Conservation (phyloP, 2,113 vertebrate genomes). For the Chascanopsetta lugubris region DNA sequence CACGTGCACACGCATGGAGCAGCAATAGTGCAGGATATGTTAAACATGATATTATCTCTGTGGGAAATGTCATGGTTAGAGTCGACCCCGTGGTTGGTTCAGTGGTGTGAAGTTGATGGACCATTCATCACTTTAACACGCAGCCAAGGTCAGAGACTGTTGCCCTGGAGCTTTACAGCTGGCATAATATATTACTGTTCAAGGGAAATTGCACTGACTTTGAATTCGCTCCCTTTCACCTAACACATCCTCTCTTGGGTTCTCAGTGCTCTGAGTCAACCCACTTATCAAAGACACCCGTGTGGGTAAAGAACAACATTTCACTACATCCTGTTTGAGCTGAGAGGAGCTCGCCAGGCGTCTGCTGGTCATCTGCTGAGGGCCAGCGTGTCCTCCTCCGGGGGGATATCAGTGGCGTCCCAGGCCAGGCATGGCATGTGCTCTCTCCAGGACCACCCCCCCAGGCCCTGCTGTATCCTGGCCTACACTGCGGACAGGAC, state of each 20-base stretch:
- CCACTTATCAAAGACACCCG: slow-evolving; percentile 54
- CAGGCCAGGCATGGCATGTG: slow-evolving; percentile 63
- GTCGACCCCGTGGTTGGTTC: slow-evolving; percentile 42
- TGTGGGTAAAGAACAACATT: slow-evolving; percentile 57
- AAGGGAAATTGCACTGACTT: slow-evolving; percentile 60
- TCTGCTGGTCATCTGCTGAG: slow-evolving; percentile 65
- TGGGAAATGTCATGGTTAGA: slow-evolving; percentile 53
- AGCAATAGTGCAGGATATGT: slow-evolving; percentile 14
- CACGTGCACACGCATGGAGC: neutral
- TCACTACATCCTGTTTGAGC: slow-evolving; percentile 27
- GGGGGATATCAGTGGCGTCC: slow-evolving; percentile 63
- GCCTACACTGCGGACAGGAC: slow-evolving; percentile 63
- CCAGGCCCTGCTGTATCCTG: slow-evolving; percentile 59
- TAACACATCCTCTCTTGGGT: slow-evolving; percentile 35
- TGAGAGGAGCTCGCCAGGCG: slow-evolving; percentile 35
- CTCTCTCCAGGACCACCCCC: slow-evolving; percentile 55
- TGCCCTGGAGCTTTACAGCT: slow-evolving; percentile 51
- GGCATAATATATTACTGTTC: slow-evolving; percentile 56
- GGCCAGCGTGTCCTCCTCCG: slow-evolving; percentile 56
- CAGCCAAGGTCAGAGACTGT: slow-evolving; percentile 59
- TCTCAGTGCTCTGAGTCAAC: slow-evolving; percentile 31
- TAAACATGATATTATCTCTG: slow-evolving; percentile 49
- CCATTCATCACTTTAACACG: slow-evolving; percentile 66
- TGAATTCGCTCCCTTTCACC: slow-evolving; percentile 38
- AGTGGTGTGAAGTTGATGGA: slow-evolving; percentile 54